These are phyloP conservation scores for Agrochola litura DNA, from an alignment of 2,888 invertebrate species.

Conservation along the genomic window DNA sequence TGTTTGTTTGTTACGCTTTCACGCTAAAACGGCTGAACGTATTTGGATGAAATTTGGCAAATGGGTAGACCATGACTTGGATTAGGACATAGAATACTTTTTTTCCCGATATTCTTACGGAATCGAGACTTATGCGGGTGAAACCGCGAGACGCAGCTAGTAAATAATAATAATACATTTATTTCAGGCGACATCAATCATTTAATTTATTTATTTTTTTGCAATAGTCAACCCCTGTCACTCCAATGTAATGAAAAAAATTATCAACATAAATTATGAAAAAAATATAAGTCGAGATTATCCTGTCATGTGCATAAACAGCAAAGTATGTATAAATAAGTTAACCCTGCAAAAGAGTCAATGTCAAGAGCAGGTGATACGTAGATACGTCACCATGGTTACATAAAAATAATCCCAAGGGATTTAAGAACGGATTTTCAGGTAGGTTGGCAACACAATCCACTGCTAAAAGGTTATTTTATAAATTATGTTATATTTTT, in stretches of 20 bases:
- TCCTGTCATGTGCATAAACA: slow-evolving; percentile 18
- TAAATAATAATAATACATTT: no score
- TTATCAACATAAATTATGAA: background rate
- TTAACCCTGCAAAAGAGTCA: slow-evolving; percentile 27
- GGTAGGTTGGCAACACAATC: background rate
- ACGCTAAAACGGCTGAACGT: no score
- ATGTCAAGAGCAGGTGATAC: slow-evolving; percentile 44
- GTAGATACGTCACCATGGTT: slow-evolving; percentile 20
- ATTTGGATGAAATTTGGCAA: no score
- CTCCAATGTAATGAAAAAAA: background rate
- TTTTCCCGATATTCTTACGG: no score
- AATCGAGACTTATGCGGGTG: no score
- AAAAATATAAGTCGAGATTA: slow-evolving; percentile 2
- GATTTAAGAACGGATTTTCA: slow-evolving; percentile 35
- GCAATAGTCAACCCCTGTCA: background rate
- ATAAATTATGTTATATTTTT: background rate
- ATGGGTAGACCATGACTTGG: no score
- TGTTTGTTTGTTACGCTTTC: no score
- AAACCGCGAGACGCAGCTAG: no score
- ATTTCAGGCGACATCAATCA: no score
- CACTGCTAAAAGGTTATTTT: background rate
- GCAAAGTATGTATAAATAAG: background rate
- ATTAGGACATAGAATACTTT: no score
- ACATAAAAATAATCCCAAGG: slow-evolving; percentile 34
- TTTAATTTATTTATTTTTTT: no score